Evolutionary conservation across 2,797 vertebrate species (phyloP).

Genomic region (Chelon auratus): DNA sequence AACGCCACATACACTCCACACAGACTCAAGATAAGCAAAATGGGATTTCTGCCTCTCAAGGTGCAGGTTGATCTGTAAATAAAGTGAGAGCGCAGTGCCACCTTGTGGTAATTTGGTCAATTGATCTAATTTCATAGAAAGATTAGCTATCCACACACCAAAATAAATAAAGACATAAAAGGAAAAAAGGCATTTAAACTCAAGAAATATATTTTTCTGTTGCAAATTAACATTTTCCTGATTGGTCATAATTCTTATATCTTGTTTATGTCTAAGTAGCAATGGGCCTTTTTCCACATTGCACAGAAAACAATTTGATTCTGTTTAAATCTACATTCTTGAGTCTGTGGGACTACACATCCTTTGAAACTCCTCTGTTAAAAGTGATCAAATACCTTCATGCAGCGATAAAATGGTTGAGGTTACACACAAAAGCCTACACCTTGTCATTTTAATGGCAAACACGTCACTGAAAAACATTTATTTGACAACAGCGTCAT

Average conservation of each 20-base stretch:
- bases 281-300: no score
- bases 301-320: no score
- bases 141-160: not conserved
- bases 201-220: not conserved
- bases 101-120: slow-evolving; percentile 58
- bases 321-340: no score
- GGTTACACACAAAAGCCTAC: slow-evolving; percentile 1
- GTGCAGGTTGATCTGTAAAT: not conserved
- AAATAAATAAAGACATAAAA: not conserved
- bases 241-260: not conserved
- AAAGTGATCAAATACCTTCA: not conserved
- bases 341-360: not conserved
- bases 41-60: slow-evolving; percentile 43
- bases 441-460: slow-evolving; percentile 25
- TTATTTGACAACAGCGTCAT: not conserved
- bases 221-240: not conserved
- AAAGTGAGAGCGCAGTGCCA: slow-evolving; percentile 62
- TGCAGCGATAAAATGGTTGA: not conserved
- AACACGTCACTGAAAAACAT: slow-evolving; percentile 32
- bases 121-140: not conserved
- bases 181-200: not conserved
- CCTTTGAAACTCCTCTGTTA: not conserved
- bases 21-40: slow-evolving; percentile 65
- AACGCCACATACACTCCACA: slow-evolving; percentile 68
- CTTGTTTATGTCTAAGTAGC: not conserved